Percentiles rank a stretch among this genome's conserved stretches.
Evolutionary conservation across 2,888 invertebrate species (phyloP).

Genomic region (Steinernema carpocapsae): DNA sequence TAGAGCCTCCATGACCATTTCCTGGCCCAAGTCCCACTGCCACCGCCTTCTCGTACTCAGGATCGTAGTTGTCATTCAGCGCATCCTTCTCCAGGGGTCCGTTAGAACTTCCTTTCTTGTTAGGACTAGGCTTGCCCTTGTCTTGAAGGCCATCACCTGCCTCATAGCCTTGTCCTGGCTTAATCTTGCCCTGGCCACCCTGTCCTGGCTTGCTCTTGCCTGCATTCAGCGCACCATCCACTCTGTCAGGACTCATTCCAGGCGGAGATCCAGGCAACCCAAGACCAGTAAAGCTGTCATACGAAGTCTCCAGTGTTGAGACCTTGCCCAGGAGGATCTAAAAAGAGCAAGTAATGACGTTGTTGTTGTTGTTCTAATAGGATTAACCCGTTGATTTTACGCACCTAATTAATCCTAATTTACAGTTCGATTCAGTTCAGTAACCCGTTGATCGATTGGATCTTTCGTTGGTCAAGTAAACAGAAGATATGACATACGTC

Average conservation of each 20-base stretch:
- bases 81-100: conserved; percentile 6
- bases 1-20: no score
- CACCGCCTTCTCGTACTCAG: not conserved
- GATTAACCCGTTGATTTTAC: no score
- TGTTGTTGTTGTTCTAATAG: no score
- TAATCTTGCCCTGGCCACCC: not conserved
- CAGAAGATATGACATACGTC: not conserved
- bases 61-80: not conserved
- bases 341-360: no score
- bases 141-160: not conserved
- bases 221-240: not conserved
- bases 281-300: not conserved
- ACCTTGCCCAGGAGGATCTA: conserved; percentile 17
- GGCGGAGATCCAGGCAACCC: not conserved
- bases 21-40: conserved; percentile 8
- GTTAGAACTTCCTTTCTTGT: not conserved
- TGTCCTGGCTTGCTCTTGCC: not conserved
- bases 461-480: not conserved
- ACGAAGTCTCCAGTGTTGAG: not conserved
- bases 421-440: no score
- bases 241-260: not conserved
- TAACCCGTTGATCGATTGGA: no score
- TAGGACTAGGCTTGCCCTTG: not conserved
- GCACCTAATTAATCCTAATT: no score
- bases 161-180: not conserved